Conservation (phyloP, 2,888 invertebrate genomes). For the Anorthoa munda region DNA sequence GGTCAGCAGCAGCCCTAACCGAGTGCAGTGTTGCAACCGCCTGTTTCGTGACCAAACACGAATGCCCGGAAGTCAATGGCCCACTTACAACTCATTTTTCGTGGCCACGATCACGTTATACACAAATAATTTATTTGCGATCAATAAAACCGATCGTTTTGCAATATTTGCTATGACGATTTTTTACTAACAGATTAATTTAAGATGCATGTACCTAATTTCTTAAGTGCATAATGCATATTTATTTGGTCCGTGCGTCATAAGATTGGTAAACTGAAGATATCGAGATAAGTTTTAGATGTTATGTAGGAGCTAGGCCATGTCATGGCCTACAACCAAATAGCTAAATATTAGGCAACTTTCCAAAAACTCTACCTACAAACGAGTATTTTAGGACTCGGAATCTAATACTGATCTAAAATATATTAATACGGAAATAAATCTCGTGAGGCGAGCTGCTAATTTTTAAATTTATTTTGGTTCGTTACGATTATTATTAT, state of each 20-base stretch:
- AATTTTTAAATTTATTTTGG: neutral
- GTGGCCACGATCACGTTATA: slow-evolving; percentile 78
- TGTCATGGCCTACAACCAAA: slow-evolving; percentile 8
- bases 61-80: slow-evolving; percentile 87
- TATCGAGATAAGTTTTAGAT: slow-evolving; percentile 3
- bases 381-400: neutral
- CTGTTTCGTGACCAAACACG: slow-evolving; percentile 83
- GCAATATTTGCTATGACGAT: slow-evolving; percentile 48
- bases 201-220: slow-evolving; percentile 30
- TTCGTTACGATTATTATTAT: neutral
- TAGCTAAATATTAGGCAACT: slow-evolving; percentile 14
- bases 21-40: slow-evolving; percentile 76
- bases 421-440: neutral
- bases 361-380: slow-evolving; percentile 12
- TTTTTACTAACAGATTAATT: slow-evolving; percentile 17
- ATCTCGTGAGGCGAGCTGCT: neutral
- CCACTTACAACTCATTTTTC: slow-evolving; percentile 82
- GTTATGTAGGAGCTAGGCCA: slow-evolving; percentile 18
- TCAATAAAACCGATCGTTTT: slow-evolving; percentile 59
- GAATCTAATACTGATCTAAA: neutral
- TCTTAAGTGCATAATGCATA: slow-evolving; percentile 39
- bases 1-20: slow-evolving; percentile 54
- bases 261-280: slow-evolving; percentile 26
- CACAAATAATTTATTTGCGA: slow-evolving; percentile 66
- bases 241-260: slow-evolving; percentile 32